A percentile compares a stretch with the other conserved stretches of the same genome.
phyloP scores from a whole-genome alignment of 2,113 vertebrate genomes.

The Oenanthe melanoleuca region DNA sequence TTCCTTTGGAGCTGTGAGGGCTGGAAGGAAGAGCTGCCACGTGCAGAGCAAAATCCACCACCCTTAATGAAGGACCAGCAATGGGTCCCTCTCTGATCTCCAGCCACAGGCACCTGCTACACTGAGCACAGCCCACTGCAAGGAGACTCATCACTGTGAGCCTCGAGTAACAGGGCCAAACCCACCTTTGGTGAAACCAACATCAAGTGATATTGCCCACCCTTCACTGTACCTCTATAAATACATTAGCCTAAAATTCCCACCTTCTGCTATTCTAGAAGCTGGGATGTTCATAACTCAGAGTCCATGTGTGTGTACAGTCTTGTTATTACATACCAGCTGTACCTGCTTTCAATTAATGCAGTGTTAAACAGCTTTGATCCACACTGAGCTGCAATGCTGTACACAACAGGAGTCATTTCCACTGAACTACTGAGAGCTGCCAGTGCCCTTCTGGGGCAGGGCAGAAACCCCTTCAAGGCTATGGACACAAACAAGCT shows the following conservation, averaged over 20 bases:
- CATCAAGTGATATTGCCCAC: neutral
- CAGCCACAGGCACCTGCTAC: neutral
- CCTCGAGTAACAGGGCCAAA: neutral
- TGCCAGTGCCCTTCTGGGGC: neutral
- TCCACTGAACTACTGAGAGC: neutral
- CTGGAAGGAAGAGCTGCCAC: neutral
- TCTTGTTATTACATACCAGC: neutral
- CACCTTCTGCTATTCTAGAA: neutral
- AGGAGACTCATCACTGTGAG: neutral
- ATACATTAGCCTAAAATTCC: neutral
- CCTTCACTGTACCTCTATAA: neutral
- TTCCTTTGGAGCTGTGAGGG: neutral
- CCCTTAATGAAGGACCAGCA: rapidly evolving
- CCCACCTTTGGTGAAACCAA: neutral
- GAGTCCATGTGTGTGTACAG: neutral
- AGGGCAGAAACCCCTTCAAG: neutral
- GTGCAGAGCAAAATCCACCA: neutral
- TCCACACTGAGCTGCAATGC: neutral
- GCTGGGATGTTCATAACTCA: neutral
- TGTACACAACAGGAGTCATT: neutral
- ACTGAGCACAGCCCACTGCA: neutral
- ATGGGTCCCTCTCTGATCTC: neutral
- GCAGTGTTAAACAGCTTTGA: neutral
- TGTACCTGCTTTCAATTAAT: neutral
- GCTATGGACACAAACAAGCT: neutral